Conservation (phyloP, 2,797 vertebrate species). For the Neopelma chrysocephalum region DNA sequence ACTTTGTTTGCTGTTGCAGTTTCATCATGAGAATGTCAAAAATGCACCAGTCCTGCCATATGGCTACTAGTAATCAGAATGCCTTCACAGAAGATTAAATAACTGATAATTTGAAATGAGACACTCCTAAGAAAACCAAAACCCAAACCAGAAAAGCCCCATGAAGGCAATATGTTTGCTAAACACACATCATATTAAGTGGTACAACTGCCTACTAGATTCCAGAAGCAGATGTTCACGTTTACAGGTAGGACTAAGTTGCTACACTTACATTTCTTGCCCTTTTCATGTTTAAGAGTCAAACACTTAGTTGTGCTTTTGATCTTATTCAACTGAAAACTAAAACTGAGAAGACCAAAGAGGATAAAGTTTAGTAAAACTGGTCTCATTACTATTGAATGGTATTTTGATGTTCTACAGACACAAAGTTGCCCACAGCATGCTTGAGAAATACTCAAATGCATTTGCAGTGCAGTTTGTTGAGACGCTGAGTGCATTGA, state of each 20-base stretch:
- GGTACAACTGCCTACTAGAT: background rate
- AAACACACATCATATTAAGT: background rate
- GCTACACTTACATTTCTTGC: background rate
- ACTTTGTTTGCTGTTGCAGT: slow-evolving; percentile 1
- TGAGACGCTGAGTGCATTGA: background rate
- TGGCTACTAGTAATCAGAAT: background rate
- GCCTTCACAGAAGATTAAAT: slow-evolving; percentile 9
- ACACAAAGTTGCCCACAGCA: background rate
- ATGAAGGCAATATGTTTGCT: background rate
- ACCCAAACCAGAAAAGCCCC: slow-evolving; percentile 15
- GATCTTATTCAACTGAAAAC: background rate
- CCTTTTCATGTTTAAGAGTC: background rate
- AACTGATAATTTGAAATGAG: background rate
- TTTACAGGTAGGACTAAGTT: background rate
- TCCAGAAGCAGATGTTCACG: background rate
- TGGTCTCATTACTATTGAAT: background rate
- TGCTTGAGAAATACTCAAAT: background rate
- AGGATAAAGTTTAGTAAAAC: background rate
- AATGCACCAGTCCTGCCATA: slow-evolving; percentile 5
- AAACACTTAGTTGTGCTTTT: background rate
- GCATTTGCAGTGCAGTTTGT: background rate
- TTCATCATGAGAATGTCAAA: slow-evolving; percentile 48
- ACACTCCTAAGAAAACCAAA: slow-evolving; percentile 32
- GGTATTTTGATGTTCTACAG: background rate
- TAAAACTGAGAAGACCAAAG: background rate